phyloP scores from a whole-genome alignment of 2,113 vertebrate species.

The Hemiscyllium ocellatum region DNA sequence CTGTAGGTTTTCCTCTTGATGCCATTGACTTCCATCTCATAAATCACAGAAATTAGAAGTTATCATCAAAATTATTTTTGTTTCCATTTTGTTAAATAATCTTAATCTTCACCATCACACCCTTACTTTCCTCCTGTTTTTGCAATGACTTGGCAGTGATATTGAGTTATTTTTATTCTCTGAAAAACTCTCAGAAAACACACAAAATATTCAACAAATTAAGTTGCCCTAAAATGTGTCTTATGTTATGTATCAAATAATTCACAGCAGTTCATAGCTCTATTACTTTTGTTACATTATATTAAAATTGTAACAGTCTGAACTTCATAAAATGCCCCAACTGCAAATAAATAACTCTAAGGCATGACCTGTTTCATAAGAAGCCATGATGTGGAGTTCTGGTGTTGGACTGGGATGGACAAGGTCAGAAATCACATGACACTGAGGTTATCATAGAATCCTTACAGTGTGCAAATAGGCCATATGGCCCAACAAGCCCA shows the following conservation, averaged over 20 bases:
- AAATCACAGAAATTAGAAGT: conserved; percentile 30
- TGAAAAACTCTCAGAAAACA: neutral
- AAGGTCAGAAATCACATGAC: too few relatives aligned
- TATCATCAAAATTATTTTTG: neutral
- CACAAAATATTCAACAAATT: neutral
- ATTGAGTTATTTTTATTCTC: neutral
- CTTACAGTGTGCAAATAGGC: too few relatives aligned
- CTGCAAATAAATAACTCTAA: neutral
- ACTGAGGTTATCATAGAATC: too few relatives aligned
- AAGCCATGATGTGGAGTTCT: too few relatives aligned
- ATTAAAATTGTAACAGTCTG: neutral
- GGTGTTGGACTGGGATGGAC: too few relatives aligned
- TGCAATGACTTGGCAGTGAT: neutral
- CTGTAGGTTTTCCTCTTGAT: neutral
- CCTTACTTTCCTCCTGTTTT: neutral
- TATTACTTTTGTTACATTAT: neutral
- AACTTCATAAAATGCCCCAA: neutral
- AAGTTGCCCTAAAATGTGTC: neutral
- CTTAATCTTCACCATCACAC: neutral
- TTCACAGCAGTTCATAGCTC: neutral
- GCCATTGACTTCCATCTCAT: conserved; percentile 7
- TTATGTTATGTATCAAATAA: neutral
- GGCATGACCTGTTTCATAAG: neutral
- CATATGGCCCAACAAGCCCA: too few relatives aligned
- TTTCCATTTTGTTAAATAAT: conserved; percentile 6